These are phyloP conservation scores for Sphaeridia pumilis DNA, from an alignment of 2,888 invertebrate species.

Conservation along the genomic window DNA sequence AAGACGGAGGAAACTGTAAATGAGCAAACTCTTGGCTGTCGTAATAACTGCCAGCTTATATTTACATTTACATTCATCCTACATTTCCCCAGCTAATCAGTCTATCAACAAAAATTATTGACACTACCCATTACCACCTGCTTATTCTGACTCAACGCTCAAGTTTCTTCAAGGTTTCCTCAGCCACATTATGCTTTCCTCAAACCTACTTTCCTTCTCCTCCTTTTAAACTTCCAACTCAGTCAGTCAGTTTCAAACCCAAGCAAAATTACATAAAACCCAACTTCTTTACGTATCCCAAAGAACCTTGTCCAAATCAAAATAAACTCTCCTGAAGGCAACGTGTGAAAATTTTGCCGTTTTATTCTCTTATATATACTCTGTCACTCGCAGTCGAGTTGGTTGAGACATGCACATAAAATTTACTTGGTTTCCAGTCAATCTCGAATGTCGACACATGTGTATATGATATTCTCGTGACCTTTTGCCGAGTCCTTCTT, in stretches of 20 bases:
- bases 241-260: no score
- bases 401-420: no score
- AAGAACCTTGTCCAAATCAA: no score
- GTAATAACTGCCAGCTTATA: background rate
- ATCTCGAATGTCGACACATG: no score
- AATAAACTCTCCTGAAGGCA: background rate
- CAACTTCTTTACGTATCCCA: no score
- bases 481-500: no score
- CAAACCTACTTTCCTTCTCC: background rate
- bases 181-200: background rate
- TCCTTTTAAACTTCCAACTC: background rate
- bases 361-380: no score
- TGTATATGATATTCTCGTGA: no score
- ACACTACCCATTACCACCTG: conserved; percentile 1
- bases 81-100: background rate
- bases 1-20: no score
- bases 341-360: background rate
- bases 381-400: background rate
- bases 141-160: background rate
- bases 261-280: no score
- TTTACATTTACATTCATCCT: background rate
- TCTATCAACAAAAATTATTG: conserved; percentile 4
- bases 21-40: background rate
- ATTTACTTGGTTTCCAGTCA: no score
- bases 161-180: background rate